Evolutionary conservation across 2,888 invertebrate genomes (phyloP).

Genomic region (Gastrophysa polygoni): DNA sequence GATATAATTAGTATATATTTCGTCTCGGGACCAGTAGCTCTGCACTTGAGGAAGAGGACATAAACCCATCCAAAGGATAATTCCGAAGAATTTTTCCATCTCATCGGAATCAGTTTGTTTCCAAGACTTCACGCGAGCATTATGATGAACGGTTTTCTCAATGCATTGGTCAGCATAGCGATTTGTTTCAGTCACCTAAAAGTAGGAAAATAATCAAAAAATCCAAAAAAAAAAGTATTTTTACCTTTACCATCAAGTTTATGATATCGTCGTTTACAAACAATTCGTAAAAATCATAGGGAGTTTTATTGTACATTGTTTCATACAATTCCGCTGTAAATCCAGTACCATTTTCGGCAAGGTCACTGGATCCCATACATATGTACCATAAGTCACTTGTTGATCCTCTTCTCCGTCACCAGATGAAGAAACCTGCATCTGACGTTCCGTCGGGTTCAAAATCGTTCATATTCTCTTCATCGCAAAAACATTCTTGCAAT

Average conservation of each 20-base stretch:
- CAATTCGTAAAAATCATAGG: slow-evolving; percentile 15
- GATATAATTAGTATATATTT: neutral
- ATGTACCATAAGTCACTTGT: no score
- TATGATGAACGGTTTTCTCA: slow-evolving; percentile 8
- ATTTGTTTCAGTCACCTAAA: no score
- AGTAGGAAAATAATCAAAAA: no score
- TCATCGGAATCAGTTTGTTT: slow-evolving; percentile 6
- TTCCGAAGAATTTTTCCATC: slow-evolving; percentile 14
- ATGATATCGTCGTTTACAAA: slow-evolving; percentile 9
- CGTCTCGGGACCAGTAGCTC: slow-evolving; percentile 8
- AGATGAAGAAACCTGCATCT: no score
- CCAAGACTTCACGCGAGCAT: no score
- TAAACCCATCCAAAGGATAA: slow-evolving; percentile 15
- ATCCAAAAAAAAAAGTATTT: no score
- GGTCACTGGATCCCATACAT: no score
- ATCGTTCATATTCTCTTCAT: no score
- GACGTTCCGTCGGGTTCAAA: no score
- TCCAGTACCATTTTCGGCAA: neutral
- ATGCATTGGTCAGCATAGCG: slow-evolving; percentile 6
- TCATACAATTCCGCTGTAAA: slow-evolving; percentile 1
- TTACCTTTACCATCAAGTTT: slow-evolving; percentile 10
- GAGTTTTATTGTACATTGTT: slow-evolving; percentile 11
- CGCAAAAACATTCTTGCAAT: no score
- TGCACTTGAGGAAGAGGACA: neutral
- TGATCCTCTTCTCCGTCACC: no score